Evolutionary conservation across 1,140 invertebrate genomes (phyloP), one percentile per base, ranked within the genome.

Genomic region (Rhizoglyphus robini): DNA sequence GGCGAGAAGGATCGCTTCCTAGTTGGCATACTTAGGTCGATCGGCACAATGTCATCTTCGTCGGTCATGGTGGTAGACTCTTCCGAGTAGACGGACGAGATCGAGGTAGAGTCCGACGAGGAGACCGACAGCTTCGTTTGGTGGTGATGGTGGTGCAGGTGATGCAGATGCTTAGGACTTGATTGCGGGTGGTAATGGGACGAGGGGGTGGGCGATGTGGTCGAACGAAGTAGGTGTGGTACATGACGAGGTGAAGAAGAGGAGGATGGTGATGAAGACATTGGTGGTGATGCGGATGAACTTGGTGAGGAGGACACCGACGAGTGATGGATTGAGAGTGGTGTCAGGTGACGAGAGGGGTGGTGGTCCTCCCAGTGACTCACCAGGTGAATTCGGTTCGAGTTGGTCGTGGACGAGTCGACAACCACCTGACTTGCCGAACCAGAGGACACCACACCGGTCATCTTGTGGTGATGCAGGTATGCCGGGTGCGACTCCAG

Each of bases 11-110:
- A 54, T 8, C 51, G 51, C 20, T 54, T 54, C 20, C 51, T 8
- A 8, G 23, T 54, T 25, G 51, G 51, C 51, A 54, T 54, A 54
- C 51, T 54, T 25, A 54, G 51, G 20, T 54, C 51, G 8, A 54
- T 15, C n/a, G n/a, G 36, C 20, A 54, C 51, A 54, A 54, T 54
- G 51, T 54, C 51, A 54, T 54, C 51, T 54, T 54, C 51, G 31
- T 54, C 51, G 15, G 51, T 54, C 51, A 54, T 54, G 23, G 51
- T 20, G 51, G 51, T 54, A 8, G 51, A 54, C 51, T 54, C 51
- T 54, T 54, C 51, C 20, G 51, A 54, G 20, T 54, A 54, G 8
- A 18, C 8, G 8, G 51, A 54, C 15, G 51, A 54, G 20, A 54
- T 54, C 23, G 51, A 54, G 8, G 51, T 54, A 5, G 51, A 54